Conservation (phyloP, 2,113 vertebrate genomes). For the Crypturellus undulatus region DNA sequence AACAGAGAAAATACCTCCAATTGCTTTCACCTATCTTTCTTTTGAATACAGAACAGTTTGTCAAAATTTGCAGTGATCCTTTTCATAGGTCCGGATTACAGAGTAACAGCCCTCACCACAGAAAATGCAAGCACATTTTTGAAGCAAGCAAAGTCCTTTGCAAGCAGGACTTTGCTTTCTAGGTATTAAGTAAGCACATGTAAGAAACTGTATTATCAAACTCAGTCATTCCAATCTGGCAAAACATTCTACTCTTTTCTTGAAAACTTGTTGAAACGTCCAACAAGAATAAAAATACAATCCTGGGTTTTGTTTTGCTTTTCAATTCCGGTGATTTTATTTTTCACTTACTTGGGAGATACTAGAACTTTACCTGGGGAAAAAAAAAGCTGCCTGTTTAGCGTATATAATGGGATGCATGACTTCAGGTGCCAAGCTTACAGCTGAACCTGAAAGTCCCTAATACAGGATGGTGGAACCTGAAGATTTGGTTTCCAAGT, state of each 20-base stretch:
- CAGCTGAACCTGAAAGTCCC: background rate
- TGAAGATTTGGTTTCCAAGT: background rate
- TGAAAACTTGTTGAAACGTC: background rate
- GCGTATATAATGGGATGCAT: background rate
- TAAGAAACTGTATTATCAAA: background rate
- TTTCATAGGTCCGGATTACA: background rate
- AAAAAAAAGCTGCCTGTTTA: background rate
- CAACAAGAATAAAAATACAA: background rate
- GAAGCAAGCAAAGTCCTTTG: no score
- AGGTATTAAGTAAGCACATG: background rate
- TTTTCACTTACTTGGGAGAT: background rate
- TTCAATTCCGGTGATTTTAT: slow-evolving; percentile 33
- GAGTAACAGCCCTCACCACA: background rate
- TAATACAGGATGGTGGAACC: background rate
- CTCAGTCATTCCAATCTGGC: background rate
- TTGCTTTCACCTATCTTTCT: slow-evolving; percentile 29
- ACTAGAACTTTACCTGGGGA: background rate
- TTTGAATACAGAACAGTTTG: background rate
- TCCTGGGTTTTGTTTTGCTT: background rate
- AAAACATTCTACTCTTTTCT: background rate
- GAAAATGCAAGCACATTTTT: background rate
- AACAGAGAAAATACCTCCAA: slow-evolving; percentile 40
- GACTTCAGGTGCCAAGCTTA: background rate
- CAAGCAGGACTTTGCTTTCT: background rate
- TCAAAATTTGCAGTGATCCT: background rate